Evolutionary conservation across 2,113 vertebrate species (phyloP).

Genomic region (Paedocypris sp.): DNA sequence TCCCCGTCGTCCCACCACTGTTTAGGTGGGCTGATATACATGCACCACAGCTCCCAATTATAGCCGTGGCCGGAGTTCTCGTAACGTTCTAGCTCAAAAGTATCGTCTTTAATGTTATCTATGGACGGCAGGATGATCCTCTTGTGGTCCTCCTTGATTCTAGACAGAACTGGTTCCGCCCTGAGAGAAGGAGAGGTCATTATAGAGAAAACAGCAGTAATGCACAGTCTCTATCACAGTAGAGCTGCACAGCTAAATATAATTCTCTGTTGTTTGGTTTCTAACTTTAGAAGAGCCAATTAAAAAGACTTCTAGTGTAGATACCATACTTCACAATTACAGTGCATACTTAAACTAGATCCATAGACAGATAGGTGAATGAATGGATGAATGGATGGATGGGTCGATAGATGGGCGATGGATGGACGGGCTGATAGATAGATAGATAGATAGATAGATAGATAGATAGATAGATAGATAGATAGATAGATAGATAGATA

Average conservation of each 20-base stretch:
- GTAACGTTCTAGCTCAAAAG: slow-evolving; percentile 89
- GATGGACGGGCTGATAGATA: no score
- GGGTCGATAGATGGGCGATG: no score
- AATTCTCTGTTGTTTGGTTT: background rate
- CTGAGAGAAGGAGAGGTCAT: slow-evolving; percentile 47
- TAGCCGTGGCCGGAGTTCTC: slow-evolving; percentile 90
- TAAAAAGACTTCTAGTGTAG: background rate
- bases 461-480: no score
- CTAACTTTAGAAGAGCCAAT: slow-evolving; percentile 1
- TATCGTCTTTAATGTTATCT: slow-evolving; percentile 95
- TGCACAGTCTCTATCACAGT: background rate
- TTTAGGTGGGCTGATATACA: slow-evolving; percentile 95
- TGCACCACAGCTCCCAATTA: slow-evolving; percentile 99
- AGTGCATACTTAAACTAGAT: no score
- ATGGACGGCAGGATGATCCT: slow-evolving; percentile 90
- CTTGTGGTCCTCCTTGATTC: slow-evolving; percentile 82
- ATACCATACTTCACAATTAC: no score
- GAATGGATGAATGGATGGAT: no score
- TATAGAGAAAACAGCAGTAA: background rate
- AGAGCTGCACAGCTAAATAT: background rate
- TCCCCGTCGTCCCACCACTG: slow-evolving; percentile 95
- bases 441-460: no score
- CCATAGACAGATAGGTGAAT: no score
- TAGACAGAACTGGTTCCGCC: slow-evolving; percentile 85
- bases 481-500: no score